Percentiles rank a stretch among this genome's conserved stretches.
phyloP scores from a whole-genome alignment of 2,113 vertebrate species.

The Ophiodon elongatus region DNA sequence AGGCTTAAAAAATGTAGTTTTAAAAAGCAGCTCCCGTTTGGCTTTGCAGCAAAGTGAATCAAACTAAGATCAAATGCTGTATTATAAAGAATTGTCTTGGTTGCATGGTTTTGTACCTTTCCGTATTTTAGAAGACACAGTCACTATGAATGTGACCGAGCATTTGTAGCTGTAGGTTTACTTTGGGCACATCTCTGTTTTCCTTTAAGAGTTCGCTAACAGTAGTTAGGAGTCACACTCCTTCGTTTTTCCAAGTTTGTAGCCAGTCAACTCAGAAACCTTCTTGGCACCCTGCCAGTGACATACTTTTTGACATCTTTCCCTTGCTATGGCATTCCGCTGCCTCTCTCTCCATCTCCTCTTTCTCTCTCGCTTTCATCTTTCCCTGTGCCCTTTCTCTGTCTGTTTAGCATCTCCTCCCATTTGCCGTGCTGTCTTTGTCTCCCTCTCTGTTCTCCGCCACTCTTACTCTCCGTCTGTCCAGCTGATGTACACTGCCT shows the following conservation, averaged over 20 bases:
- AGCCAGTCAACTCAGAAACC: background rate
- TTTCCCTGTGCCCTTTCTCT: constrained; percentile 16
- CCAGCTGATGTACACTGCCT: constrained; percentile 18
- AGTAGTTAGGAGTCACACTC: background rate
- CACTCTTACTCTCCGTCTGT: background rate
- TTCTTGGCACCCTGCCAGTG: constrained; percentile 36
- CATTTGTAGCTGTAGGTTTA: background rate
- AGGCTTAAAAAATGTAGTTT: background rate
- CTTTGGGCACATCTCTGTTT: background rate
- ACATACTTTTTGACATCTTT: constrained; percentile 39
- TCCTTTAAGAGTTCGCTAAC: background rate
- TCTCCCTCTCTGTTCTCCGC: constrained; percentile 24
- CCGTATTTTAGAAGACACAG: background rate
- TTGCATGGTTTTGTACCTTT: background rate
- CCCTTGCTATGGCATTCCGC: background rate
- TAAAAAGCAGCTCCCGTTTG: background rate
- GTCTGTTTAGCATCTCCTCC: constrained; percentile 28
- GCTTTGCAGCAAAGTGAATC: background rate
- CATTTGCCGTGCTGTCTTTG: constrained; percentile 35
- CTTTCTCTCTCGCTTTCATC: constrained; percentile 3
- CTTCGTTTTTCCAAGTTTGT: background rate
- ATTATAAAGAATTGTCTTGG: background rate
- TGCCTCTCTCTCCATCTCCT: constrained; percentile 7
- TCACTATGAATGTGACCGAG: background rate
- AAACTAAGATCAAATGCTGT: background rate